Percentiles rank a stretch among this genome's conserved stretches.
Evolutionary conservation across 2,797 vertebrate genomes (phyloP).

Genomic region (Helostoma temminkii): DNA sequence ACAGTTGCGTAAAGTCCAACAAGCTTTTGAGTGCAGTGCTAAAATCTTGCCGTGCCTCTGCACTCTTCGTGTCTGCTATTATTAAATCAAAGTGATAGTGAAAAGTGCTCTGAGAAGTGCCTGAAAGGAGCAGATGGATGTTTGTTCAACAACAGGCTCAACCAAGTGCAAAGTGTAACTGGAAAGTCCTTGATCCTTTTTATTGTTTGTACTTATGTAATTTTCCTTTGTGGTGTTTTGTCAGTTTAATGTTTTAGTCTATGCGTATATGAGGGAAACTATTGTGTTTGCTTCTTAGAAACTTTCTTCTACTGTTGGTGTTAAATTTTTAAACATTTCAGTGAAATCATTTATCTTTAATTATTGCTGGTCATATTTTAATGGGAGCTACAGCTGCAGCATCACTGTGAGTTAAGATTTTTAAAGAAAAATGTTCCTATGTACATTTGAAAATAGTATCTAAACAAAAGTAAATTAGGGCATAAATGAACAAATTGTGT

Average conservation of each 20-base stretch:
- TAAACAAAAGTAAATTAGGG: no score
- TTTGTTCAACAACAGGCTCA: slow-evolving; percentile 34
- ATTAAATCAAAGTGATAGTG: slow-evolving; percentile 42
- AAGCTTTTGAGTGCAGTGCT: slow-evolving; percentile 29
- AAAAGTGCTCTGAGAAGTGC: slow-evolving; percentile 13
- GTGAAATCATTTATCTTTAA: neutral
- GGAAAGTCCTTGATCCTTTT: slow-evolving; percentile 29
- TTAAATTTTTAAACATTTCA: slow-evolving; percentile 8
- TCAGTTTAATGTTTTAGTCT: neutral
- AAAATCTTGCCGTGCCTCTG: slow-evolving; percentile 16
- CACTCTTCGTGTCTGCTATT: slow-evolving; percentile 28
- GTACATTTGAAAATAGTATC: no score
- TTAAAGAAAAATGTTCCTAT: no score
- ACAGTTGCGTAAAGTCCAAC: slow-evolving; percentile 17
- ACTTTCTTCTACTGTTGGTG: neutral
- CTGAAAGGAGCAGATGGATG: slow-evolving; percentile 8
- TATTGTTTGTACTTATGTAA: slow-evolving; percentile 8
- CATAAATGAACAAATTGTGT: no score
- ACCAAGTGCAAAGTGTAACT: slow-evolving; percentile 25
- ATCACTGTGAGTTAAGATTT: neutral
- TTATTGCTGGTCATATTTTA: neutral
- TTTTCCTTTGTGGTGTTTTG: slow-evolving; percentile 5
- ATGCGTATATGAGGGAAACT: neutral
- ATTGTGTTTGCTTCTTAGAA: neutral
- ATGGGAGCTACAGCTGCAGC: neutral